These are phyloP conservation scores for Rhamnusium bicolor DNA, from an alignment of 2,888 invertebrate genomes.

Conservation along the genomic window DNA sequence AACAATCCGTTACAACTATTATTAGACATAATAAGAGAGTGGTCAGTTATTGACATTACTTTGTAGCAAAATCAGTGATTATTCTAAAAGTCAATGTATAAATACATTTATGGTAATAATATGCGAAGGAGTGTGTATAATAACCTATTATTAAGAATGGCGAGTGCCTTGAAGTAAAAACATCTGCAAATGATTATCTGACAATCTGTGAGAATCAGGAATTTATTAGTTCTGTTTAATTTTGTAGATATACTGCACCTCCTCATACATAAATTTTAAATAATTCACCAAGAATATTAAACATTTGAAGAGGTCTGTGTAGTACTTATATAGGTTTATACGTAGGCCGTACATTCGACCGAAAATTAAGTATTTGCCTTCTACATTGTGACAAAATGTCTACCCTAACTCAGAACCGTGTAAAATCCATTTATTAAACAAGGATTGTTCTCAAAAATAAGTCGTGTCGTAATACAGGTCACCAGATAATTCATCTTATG, in stretches of 20 bases:
- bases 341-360: too few relatives aligned
- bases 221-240: conserved; percentile 3
- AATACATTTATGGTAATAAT: conserved; percentile 28
- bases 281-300: too few relatives aligned
- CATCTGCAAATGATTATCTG: conserved; percentile 23
- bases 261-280: not conserved
- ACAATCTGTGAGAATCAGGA: conserved; percentile 12
- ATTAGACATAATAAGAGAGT: conserved; percentile 2
- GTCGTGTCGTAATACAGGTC: not conserved
- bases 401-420: too few relatives aligned
- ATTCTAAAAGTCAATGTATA: conserved; percentile 19
- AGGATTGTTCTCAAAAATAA: not conserved
- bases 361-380: too few relatives aligned
- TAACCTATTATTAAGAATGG: conserved; percentile 24
- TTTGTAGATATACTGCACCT: not conserved
- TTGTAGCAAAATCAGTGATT: conserved; percentile 11
- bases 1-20: conserved; percentile 3
- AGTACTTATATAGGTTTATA: too few relatives aligned
- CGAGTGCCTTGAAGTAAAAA: not conserved
- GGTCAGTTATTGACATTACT: conserved; percentile 7
- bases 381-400: too few relatives aligned
- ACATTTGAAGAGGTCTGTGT: too few relatives aligned
- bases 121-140: conserved; percentile 27
- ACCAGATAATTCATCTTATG: not conserved
- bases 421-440: not conserved